These are phyloP conservation scores for Eurosta solidaginis DNA, from an alignment of 1,140 invertebrate species.

Conservation along the genomic window DNA sequence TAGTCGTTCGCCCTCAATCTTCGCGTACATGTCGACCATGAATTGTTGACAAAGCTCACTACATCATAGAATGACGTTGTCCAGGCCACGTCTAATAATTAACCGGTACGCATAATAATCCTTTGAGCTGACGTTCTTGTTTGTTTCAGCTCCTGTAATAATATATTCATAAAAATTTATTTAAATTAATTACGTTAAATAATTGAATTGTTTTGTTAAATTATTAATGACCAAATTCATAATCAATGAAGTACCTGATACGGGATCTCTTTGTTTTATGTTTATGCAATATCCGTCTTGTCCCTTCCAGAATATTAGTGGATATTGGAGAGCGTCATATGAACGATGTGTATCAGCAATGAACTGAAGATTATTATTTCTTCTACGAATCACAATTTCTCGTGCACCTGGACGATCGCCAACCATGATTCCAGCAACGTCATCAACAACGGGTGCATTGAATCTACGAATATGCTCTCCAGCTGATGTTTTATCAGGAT, in stretches of 20 bases:
- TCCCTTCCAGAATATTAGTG: no score
- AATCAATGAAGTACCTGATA: no score
- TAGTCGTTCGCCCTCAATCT: conserved; percentile 32
- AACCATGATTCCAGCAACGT: no score
- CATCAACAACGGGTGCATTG: no score
- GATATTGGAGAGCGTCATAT: no score
- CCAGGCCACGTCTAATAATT: conserved; percentile 52
- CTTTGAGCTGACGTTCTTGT: conserved; percentile 55
- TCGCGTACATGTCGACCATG: conserved; percentile 35
- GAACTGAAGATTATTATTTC: neutral
- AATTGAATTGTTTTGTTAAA: neutral
- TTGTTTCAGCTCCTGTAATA: conserved; percentile 34
- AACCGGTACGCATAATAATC: no score
- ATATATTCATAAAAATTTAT: neutral
- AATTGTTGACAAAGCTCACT: conserved; percentile 43
- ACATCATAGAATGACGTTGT: conserved; percentile 46
- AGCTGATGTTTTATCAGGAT: no score
- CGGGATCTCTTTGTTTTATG: no score
- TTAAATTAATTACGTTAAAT: neutral
- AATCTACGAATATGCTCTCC: no score
- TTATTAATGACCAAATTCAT: neutral
- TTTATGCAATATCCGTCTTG: no score
- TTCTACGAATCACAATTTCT: no score
- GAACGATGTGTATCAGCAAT: neutral
- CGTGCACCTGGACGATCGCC: no score